A percentile compares a stretch with the other conserved stretches of the same genome.
Evolutionary conservation across 2,797 vertebrate species (phyloP).

Genomic region (Lutjanus campechanus): DNA sequence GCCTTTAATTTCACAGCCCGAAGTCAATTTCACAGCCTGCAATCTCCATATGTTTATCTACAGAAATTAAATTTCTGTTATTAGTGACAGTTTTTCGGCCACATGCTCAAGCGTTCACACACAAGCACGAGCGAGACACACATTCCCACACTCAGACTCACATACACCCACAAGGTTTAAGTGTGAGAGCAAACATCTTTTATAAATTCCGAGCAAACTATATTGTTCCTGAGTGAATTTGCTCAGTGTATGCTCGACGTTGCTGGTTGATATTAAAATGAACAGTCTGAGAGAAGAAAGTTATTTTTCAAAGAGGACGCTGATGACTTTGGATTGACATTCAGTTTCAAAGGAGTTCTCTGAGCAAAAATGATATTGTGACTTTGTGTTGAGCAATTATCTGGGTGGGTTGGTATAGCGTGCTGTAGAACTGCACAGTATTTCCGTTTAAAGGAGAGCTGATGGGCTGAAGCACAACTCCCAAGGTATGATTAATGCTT

Average conservation of each 20-base stretch:
- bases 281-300: conserved; percentile 10
- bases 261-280: conserved; percentile 29
- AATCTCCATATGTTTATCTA: conserved; percentile 84
- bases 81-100: conserved; percentile 77
- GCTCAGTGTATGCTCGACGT: conserved; percentile 25
- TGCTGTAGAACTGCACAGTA: conserved; percentile 10
- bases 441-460: conserved; percentile 31
- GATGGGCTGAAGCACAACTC: conserved; percentile 46
- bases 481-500: conserved; percentile 60
- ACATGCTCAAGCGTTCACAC: conserved; percentile 68
- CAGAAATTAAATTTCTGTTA: conserved; percentile 79
- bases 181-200: conserved; percentile 44
- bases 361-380: conserved; percentile 27
- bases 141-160: conserved; percentile 42
- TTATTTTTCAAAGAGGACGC: conserved; percentile 26
- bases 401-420: conserved; percentile 11
- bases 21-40: conserved; percentile 84
- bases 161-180: conserved; percentile 44
- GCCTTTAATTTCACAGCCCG: conserved; percentile 83
- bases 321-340: conserved; percentile 52
- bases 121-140: conserved; percentile 24
- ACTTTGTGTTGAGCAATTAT: conserved; percentile 40
- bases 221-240: conserved; percentile 15
- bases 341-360: conserved; percentile 29
- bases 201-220: conserved; percentile 19